phyloP scores from a whole-genome alignment of 2,113 vertebrate species.

The Neoarius graeffei region DNA sequence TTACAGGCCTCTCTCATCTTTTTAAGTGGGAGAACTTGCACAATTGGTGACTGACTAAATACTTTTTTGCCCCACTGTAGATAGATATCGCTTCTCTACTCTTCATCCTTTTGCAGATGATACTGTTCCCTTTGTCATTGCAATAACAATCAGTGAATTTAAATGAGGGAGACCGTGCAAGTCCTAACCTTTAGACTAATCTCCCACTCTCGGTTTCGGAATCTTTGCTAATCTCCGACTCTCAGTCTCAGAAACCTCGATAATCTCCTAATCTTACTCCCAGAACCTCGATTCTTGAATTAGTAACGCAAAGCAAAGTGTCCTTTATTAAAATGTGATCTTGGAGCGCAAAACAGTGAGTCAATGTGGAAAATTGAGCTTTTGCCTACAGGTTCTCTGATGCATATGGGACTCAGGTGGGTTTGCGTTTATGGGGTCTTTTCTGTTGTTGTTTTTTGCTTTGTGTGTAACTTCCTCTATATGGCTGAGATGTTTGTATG shows the following conservation, averaged over 20 bases:
- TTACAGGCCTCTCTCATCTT: no score
- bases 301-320: neutral
- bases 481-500: neutral
- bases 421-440: neutral
- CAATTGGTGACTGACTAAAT: no score
- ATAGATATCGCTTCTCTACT: neutral
- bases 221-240: constrained; percentile 23
- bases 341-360: neutral
- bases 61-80: no score
- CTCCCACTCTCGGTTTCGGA: constrained; percentile 3
- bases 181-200: constrained; percentile 33
- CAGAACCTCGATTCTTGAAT: constrained; percentile 17
- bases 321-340: constrained; percentile 31
- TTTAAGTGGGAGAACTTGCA: no score
- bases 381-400: neutral
- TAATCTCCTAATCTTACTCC: constrained; percentile 19
- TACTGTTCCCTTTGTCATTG: neutral
- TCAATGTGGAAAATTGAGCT: neutral
- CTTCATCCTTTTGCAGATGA: neutral
- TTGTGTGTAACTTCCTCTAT: neutral
- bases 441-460: neutral
- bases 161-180: neutral
- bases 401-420: neutral
- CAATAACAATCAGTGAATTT: neutral
- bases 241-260: constrained; percentile 3